phyloP scores from a whole-genome alignment of 2,888 invertebrate species.

The Lymantria dispar region DNA sequence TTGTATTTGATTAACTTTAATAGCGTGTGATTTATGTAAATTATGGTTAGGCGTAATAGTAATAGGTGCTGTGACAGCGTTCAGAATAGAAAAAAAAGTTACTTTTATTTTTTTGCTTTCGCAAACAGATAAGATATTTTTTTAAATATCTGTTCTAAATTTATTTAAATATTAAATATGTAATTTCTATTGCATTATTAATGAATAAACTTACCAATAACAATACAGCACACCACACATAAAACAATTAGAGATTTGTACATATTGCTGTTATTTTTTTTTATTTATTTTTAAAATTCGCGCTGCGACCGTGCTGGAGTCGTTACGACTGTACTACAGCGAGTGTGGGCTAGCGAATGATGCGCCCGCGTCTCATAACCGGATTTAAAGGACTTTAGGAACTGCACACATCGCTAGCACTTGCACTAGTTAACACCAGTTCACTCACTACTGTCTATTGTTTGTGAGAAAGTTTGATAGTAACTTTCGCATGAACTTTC shows the following conservation, averaged over 20 bases:
- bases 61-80: too few relatives aligned
- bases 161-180: too few relatives aligned
- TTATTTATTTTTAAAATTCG: conserved; percentile 28
- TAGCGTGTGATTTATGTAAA: too few relatives aligned
- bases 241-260: conserved; percentile 61
- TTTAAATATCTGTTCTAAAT: too few relatives aligned
- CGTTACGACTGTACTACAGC: conserved; percentile 50
- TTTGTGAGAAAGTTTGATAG: conserved; percentile 16
- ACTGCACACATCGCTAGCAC: conserved; percentile 42
- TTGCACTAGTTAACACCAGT: conserved; percentile 22
- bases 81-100: too few relatives aligned
- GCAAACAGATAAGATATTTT: too few relatives aligned
- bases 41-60: too few relatives aligned
- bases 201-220: conserved; percentile 60
- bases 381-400: conserved; percentile 62
- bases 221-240: conserved; percentile 63
- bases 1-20: not conserved
- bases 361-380: conserved; percentile 60
- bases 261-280: conserved; percentile 43
- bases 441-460: conserved; percentile 13
- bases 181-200: not conserved
- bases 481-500: conserved; percentile 12
- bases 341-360: conserved; percentile 64
- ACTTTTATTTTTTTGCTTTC: too few relatives aligned
- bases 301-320: conserved; percentile 20